Evolutionary conservation across 2,797 vertebrate species (phyloP).

Genomic region (Tachyglossus aculeatus): DNA sequence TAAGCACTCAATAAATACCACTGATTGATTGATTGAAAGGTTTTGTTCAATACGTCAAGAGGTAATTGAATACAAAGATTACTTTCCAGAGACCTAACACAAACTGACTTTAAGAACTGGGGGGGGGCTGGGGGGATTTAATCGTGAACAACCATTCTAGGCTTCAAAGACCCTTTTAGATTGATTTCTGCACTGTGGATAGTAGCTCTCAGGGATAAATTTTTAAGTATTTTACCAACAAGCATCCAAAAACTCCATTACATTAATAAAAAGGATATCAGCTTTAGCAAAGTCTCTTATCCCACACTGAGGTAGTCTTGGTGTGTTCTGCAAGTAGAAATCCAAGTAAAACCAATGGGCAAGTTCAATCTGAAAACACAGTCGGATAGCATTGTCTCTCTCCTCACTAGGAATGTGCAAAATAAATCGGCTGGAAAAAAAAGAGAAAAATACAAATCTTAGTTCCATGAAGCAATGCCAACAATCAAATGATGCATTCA

Average conservation of each 20-base stretch:
- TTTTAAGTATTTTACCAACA: slow-evolving; percentile 10
- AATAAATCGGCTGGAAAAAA: slow-evolving; percentile 90
- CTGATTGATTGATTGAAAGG: too few species aligned
- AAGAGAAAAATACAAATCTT: slow-evolving; percentile 36
- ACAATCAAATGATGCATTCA: slow-evolving; percentile 12
- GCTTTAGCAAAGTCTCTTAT: slow-evolving; percentile 99
- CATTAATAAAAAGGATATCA: slow-evolving; percentile 88
- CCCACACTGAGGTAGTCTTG: slow-evolving; percentile 96
- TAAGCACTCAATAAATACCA: too few species aligned
- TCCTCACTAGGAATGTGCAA: slow-evolving; percentile 99
- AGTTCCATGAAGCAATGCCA: slow-evolving; percentile 15
- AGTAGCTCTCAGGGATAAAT: slow-evolving; percentile 29
- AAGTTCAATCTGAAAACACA: slow-evolving; percentile 98
- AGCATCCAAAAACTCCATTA: slow-evolving; percentile 8
- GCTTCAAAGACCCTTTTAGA: slow-evolving; percentile 20
- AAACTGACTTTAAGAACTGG: too few species aligned
- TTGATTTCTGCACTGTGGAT: not conserved
- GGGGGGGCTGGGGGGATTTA: too few species aligned
- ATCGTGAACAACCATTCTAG: too few species aligned
- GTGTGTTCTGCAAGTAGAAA: slow-evolving; percentile 96
- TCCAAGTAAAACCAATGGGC: slow-evolving; percentile 99
- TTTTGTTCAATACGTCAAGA: too few species aligned
- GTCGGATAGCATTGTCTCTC: slow-evolving; percentile 96
- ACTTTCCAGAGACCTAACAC: too few species aligned
- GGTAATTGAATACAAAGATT: too few species aligned